A percentile compares a stretch with the other conserved stretches of the same genome.
phyloP scores from a whole-genome alignment of 1,140 invertebrate genomes.

The Maconellicoccus hirsutus region DNA sequence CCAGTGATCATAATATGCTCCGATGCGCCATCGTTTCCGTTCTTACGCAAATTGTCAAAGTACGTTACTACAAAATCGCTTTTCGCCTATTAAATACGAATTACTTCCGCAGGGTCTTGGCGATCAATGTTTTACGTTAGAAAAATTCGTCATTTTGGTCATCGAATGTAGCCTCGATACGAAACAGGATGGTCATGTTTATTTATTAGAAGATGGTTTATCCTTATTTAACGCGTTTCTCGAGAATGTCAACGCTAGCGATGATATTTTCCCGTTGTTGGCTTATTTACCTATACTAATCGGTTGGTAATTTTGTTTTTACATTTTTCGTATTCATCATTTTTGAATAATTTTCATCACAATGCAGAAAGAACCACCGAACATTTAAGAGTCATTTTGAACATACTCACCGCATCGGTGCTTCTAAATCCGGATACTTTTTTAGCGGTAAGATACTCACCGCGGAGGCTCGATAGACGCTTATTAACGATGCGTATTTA shows the following conservation, averaged over 20 bases:
- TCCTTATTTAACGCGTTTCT: slow-evolving; percentile 78
- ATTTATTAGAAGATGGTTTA: slow-evolving; percentile 83
- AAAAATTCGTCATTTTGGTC: slow-evolving; percentile 40
- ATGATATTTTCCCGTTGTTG: slow-evolving; percentile 57
- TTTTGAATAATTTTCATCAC: slow-evolving; percentile 29
- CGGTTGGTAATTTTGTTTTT: slow-evolving; percentile 39
- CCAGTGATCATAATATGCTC: slow-evolving; percentile 78
- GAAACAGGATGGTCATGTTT: slow-evolving; percentile 66
- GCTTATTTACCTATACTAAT: slow-evolving; percentile 63
- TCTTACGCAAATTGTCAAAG: slow-evolving; percentile 65
- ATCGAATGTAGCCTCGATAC: slow-evolving; percentile 71
- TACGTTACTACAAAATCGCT: slow-evolving; percentile 33
- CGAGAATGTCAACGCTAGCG: slow-evolving; percentile 48
- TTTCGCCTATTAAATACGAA: background rate
- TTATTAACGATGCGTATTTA: too few relatives aligned
- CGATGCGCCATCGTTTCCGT: slow-evolving; percentile 82
- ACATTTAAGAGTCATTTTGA: slow-evolving; percentile 59
- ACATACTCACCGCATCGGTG: slow-evolving; percentile 70
- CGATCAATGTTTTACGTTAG: background rate
- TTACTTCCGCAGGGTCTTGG: background rate
- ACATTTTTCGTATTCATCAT: background rate
- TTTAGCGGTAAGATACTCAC: slow-evolving; percentile 43
- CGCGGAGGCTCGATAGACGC: too few relatives aligned
- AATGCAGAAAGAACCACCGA: slow-evolving; percentile 62
- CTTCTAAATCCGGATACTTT: slow-evolving; percentile 69